phyloP scores from a whole-genome alignment of 2,113 vertebrate species.

The Sakesphorus luctuosus region DNA sequence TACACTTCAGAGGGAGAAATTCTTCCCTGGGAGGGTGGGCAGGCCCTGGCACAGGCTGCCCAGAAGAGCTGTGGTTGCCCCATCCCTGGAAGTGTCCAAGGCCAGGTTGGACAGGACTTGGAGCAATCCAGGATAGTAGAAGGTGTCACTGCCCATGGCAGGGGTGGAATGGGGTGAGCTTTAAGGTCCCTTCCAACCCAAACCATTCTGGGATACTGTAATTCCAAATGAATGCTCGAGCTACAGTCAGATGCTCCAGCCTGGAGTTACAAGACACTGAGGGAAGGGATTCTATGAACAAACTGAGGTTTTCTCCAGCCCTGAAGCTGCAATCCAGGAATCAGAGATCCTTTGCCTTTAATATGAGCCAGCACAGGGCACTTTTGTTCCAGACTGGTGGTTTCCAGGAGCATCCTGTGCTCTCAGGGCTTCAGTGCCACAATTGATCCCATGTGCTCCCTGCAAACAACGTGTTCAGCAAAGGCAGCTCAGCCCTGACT shows the following conservation, averaged over 20 bases:
- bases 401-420: neutral
- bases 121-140: neutral
- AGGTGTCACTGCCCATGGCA: neutral
- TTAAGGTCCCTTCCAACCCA: neutral
- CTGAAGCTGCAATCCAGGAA: neutral
- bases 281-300: neutral
- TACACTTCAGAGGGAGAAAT: neutral
- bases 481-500: neutral
- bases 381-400: neutral
- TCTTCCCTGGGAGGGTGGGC: neutral
- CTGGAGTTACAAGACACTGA: too few relatives aligned
- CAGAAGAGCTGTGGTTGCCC: neutral
- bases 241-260: fast-evolving
- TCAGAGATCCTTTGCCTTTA: neutral
- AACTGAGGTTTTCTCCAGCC: neutral
- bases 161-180: neutral
- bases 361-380: neutral
- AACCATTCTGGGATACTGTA: neutral
- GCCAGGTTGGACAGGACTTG: neutral
- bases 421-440: fast-evolving
- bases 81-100: neutral
- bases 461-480: neutral
- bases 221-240: fast-evolving
- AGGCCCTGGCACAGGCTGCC: neutral
- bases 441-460: neutral